These are phyloP conservation scores for Galemys pyrenaicus DNA, from an alignment of 2,113 vertebrate species.

Conservation along the genomic window DNA sequence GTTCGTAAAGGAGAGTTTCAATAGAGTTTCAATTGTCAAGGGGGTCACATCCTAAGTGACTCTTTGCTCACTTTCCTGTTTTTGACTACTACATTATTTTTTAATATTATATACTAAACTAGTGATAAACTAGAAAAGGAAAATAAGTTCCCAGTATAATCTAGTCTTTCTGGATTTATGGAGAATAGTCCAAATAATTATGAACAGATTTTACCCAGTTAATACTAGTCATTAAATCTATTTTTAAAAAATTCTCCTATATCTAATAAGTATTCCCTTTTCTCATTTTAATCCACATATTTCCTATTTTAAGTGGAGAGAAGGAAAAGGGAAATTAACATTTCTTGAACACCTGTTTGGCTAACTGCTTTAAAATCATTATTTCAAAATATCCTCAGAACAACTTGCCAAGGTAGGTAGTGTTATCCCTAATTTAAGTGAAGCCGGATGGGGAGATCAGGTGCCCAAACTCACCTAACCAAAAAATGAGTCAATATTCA, in stretches of 20 bases:
- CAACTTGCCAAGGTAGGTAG: background rate
- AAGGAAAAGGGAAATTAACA: background rate
- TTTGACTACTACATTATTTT: background rate
- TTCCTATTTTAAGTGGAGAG: constrained; percentile 6
- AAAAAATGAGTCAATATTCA: constrained; percentile 6
- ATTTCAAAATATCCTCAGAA: background rate
- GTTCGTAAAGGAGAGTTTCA: background rate
- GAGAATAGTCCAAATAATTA: background rate
- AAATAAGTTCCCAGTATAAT: constrained; percentile 12
- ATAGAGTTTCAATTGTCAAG: background rate
- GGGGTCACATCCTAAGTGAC: background rate
- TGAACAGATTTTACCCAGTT: background rate
- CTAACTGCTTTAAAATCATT: constrained; percentile 25
- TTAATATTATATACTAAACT: background rate
- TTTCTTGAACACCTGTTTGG: background rate
- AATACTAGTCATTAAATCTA: background rate
- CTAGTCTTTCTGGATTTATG: background rate
- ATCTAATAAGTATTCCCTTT: background rate
- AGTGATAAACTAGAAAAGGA: background rate
- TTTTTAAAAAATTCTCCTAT: background rate
- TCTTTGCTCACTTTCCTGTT: background rate
- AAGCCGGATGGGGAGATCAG: background rate
- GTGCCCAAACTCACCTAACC: background rate
- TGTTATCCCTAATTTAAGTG: background rate
- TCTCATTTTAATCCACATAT: background rate